Evolutionary conservation across 2,797 vertebrate species (phyloP).

Genomic region (Danio albolineatus): DNA sequence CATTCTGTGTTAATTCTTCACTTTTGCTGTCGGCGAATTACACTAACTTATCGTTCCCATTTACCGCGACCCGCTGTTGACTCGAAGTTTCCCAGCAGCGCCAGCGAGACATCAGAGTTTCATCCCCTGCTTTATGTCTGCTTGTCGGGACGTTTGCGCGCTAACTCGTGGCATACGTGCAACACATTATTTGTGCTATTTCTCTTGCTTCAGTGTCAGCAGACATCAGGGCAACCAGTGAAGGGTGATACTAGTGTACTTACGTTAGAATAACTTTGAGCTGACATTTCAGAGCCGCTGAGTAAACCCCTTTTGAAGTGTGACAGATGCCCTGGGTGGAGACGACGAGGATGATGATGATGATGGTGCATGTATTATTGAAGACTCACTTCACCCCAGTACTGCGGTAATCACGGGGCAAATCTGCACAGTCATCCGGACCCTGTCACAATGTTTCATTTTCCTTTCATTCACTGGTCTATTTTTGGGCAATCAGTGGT

Average conservation of each 20-base stretch:
- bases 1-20: background rate
- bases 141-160: background rate
- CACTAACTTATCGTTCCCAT: background rate
- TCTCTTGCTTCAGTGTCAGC: background rate
- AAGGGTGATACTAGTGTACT: background rate
- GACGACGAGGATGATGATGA: constrained; percentile 33
- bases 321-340: constrained; percentile 48
- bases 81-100: background rate
- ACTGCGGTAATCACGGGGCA: constrained; percentile 22
- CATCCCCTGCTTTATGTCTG: background rate
- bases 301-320: constrained; percentile 3
- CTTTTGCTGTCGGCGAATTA: background rate
- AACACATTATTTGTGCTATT: background rate
- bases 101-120: background rate
- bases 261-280: background rate
- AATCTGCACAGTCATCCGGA: constrained; percentile 51
- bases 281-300: background rate
- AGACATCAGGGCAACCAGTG: background rate
- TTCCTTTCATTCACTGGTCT: background rate
- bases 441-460: constrained; percentile 24
- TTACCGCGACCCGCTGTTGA: background rate
- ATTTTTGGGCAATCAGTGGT: background rate
- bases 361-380: constrained; percentile 17
- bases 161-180: constrained; percentile 4
- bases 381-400: constrained; percentile 5